Evolutionary conservation across 2,888 invertebrate genomes (phyloP), one percentile per base, ranked within the genome.

Genomic region (Aphidius colemani): DNA sequence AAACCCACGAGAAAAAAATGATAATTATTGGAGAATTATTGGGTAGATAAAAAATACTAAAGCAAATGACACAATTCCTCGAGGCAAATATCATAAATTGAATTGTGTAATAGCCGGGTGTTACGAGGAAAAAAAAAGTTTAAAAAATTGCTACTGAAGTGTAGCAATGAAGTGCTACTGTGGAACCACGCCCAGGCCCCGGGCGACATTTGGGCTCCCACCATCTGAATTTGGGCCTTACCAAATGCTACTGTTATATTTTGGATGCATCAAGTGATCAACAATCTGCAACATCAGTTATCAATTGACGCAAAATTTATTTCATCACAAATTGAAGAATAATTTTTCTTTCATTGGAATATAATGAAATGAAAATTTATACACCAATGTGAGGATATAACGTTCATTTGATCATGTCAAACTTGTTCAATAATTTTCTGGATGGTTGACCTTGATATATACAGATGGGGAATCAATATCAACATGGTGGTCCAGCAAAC

Each of bases 111-210:
- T 78, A 75, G 75, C 69, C 69, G 64, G 61, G 51, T 46, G 63
- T 65, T 69, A 63, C 66, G 61, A 61, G 55, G 58, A 66, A 63
- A 65, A 65, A 63, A 59, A 59, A 59, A 55, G n/a, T n/a, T n/a
- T n/a, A 18, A 58, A 53, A 41, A 39, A 53, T 50, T 51, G 65
- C 67, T 69, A 66, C 68, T 61, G 64, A 67, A 66, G 66, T 63
- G 59, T 63, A 65, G 66, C 60, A 68, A 64, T 61, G 65, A 61
- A 68, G 67, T 64, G 78, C 78, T 78, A 77, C 78, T 69, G 77
- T 72, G 65, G 66, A 66, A 74, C 78, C 80, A 79, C 80, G 80
- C 79, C 80, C 80, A 79, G 69, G 72, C 79, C 78, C 64, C 71
- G 53, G 76, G 80, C 79, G 75, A 78, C 76, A 72, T 72, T 69